Base-by-base conservation (phyloP, 2,113 vertebrate species). In the Gadus chalcogrammus region DNA sequence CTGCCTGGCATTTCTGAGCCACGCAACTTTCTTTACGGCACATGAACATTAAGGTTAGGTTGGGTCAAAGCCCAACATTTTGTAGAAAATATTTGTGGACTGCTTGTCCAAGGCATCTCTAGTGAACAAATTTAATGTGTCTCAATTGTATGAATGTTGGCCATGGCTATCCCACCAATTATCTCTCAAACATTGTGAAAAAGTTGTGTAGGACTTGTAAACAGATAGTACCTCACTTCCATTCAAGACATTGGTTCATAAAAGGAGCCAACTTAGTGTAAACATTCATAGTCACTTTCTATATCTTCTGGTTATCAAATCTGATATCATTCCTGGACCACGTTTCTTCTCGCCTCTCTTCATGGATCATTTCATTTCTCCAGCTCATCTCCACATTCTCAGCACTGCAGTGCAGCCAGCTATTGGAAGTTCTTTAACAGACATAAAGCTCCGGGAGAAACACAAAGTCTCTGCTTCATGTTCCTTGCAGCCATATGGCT, bases 41-140 rank as follows among this genome's bases (percentile, higher is more conserved):
- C 85, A 48, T 48, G 67, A 70, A 71, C 35, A 77, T 67, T 73
- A 75, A 65, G 77, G 24, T 82, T 79, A 76, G 73, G 69, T 80
- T 84, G 70, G 72, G 64, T 69, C 79, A 20, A 79, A 79, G 85
- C 84, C 86, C 79, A n/a, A 79, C 77, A 86, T 85, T 88, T 88
- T 83, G 83, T 71, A 85, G 72, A 76, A 85, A 81, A 80, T 66
- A 74, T 61, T 68, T 78, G 24, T n/a, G 5, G 8, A 17, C 15
- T 17, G 5, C 42, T 9, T 48, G 8, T 48, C 42, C 42, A 48
- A 48, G 42, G 5, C 12, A 7, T 48, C 8, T 7, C 55, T 16
- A 58, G n/a, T 9, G 17, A 16, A 58, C 15, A 17, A 17, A 58
- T 17, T 1, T n/a, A 48, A 12, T 48, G 8, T 48, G 42, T 48